Evolutionary conservation across 2,888 invertebrate species (phyloP).

Genomic region (Chydorus sphaericus): DNA sequence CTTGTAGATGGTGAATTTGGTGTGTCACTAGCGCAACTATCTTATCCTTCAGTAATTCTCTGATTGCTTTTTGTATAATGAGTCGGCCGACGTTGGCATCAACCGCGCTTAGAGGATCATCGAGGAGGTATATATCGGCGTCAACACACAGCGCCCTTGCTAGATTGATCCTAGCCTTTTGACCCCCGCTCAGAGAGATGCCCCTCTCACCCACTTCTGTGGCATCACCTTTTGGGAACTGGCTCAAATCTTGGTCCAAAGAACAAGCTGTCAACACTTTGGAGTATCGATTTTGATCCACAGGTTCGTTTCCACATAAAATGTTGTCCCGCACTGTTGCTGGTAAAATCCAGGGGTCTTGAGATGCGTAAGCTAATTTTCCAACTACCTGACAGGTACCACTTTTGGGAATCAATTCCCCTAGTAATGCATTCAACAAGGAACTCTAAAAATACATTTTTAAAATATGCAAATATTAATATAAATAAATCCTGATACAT

Average conservation of each 20-base stretch:
- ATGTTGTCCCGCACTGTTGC: conserved; percentile 82
- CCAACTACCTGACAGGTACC: conserved; percentile 31
- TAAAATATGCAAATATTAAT: no score
- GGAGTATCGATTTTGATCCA: conserved; percentile 31
- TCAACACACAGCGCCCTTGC: conserved; percentile 31
- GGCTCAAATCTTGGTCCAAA: conserved; percentile 32
- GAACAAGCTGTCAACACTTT: conserved; percentile 24
- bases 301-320: conserved; percentile 63
- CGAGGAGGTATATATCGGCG: conserved; percentile 35
- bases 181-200: conserved; percentile 37
- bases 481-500: not conserved
- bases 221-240: conserved; percentile 33
- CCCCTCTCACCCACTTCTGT: conserved; percentile 39
- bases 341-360: conserved; percentile 64
- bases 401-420: conserved; percentile 30
- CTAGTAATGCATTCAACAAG: conserved; percentile 27
- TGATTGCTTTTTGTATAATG: conserved; percentile 32
- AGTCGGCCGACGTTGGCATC: conserved; percentile 33
- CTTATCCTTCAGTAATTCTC: conserved; percentile 27
- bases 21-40: conserved; percentile 46
- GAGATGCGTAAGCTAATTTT: conserved; percentile 32
- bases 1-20: conserved; percentile 61
- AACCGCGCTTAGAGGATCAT: conserved; percentile 37
- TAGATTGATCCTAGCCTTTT: conserved; percentile 37
- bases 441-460: no score